Percentiles rank a stretch among this genome's conserved stretches.
Evolutionary conservation across 1,140 invertebrate genomes (phyloP).

Genomic region (Paracyclopina nana): DNA sequence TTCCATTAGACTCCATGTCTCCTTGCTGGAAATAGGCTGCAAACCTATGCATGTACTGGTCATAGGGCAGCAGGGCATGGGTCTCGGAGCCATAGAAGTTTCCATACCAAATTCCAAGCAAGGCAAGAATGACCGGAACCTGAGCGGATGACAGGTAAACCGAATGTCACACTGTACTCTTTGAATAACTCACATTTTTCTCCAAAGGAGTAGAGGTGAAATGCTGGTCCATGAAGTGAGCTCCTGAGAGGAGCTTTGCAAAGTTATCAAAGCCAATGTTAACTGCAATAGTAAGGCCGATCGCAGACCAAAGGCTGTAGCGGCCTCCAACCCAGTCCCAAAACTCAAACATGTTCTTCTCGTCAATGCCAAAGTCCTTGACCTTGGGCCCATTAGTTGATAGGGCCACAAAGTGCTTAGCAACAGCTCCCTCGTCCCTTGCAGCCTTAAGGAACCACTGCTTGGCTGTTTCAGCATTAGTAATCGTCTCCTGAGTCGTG

Average conservation of each 20-base stretch:
- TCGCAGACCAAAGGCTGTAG: slow-evolving; percentile 43
- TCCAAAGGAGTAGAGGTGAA: slow-evolving; percentile 70
- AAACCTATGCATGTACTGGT: slow-evolving; percentile 95
- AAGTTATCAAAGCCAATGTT: slow-evolving; percentile 92
- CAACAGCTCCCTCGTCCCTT: slow-evolving; percentile 73
- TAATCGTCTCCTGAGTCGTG: slow-evolving; percentile 98
- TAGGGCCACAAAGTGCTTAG: slow-evolving; percentile 93
- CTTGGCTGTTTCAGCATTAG: slow-evolving; percentile 92
- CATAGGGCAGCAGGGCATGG: slow-evolving; percentile 87
- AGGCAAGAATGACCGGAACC: slow-evolving; percentile 78
- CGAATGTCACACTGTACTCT: background rate
- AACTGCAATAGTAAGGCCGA: slow-evolving; percentile 75
- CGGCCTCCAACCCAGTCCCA: slow-evolving; percentile 96
- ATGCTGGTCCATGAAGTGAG: slow-evolving; percentile 79
- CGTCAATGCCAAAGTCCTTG: slow-evolving; percentile 87
- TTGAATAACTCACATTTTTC: slow-evolving; percentile 47
- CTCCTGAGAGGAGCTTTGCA: slow-evolving; percentile 57
- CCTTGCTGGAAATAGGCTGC: slow-evolving; percentile 99
- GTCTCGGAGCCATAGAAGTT: slow-evolving; percentile 92
- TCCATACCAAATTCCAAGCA: slow-evolving; percentile 87
- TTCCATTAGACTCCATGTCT: slow-evolving; percentile 99
- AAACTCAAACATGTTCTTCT: slow-evolving; percentile 96
- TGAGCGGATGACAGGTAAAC: slow-evolving; percentile 31
- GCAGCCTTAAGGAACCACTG: slow-evolving; percentile 69
- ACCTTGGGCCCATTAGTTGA: slow-evolving; percentile 87